Conservation (phyloP, 1,140 invertebrate species). For the Drosophila sproati region DNA sequence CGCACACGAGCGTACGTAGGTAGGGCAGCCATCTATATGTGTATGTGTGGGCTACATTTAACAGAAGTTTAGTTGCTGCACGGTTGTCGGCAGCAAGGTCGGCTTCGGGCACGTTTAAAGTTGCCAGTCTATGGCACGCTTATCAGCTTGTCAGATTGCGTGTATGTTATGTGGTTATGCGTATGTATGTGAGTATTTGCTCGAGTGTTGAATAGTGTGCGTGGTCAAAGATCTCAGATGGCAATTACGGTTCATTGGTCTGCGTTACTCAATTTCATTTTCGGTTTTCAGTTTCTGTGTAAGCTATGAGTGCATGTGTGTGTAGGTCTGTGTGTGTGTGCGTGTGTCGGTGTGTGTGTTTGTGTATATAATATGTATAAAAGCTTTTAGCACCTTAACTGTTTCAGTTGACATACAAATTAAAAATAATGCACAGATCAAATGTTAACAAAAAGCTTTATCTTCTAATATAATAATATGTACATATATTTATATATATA, state of each 20-base stretch:
- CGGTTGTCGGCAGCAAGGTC: constrained; percentile 31
- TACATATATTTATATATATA: constrained; percentile 26
- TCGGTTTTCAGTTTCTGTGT: background rate
- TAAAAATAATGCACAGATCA: constrained; percentile 17
- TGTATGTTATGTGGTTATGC: background rate
- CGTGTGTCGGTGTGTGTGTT: constrained; percentile 17
- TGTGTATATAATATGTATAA: background rate
- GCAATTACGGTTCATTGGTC: constrained; percentile 35
- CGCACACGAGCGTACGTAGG: constrained; percentile 16
- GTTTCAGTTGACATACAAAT: background rate
- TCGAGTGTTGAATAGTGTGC: constrained; percentile 6
- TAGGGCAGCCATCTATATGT: constrained; percentile 1
- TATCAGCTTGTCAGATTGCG: constrained; percentile 21
- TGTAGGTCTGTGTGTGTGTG: constrained; percentile 14
- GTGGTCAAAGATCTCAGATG: constrained; percentile 12
- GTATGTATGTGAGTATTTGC: background rate
- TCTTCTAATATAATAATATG: constrained; percentile 25
- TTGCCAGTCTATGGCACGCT: constrained; percentile 36
- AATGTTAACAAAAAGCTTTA: constrained; percentile 27
- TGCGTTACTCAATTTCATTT: constrained; percentile 12
- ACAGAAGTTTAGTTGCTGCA: constrained; percentile 14
- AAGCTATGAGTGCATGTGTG: constrained; percentile 1
- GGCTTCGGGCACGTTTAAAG: constrained; percentile 39
- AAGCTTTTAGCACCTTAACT: constrained; percentile 19
- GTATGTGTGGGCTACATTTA: constrained; percentile 28